phyloP scores from a whole-genome alignment of 2,888 invertebrate species.

The Rhimphoctona megacephalus region DNA sequence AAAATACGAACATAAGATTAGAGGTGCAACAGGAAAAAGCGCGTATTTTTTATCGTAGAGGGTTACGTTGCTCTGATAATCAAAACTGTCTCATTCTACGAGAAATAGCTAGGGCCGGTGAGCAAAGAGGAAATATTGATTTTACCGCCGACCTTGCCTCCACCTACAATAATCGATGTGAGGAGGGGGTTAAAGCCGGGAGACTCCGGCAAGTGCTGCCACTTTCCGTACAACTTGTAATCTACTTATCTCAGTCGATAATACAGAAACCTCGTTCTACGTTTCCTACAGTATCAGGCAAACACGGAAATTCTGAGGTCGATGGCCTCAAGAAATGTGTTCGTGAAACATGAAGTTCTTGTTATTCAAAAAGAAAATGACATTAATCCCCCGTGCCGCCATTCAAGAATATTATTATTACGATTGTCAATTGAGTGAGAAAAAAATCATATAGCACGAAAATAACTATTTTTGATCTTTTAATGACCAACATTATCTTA shows the following conservation, averaged over 20 bases:
- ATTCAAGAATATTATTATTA: neutral
- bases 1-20: neutral
- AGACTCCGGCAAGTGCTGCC: slow-evolving; percentile 76
- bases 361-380: neutral
- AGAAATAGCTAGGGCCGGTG: slow-evolving; percentile 72
- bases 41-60: slow-evolving; percentile 26
- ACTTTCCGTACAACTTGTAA: slow-evolving; percentile 44
- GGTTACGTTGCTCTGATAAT: slow-evolving; percentile 48
- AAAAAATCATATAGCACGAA: neutral
- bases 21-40: slow-evolving; percentile 3
- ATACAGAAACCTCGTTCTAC: neutral
- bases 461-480: neutral
- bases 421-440: neutral
- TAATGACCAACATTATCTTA: slow-evolving; percentile 20
- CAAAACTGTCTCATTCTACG: slow-evolving; percentile 52
- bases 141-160: slow-evolving; percentile 82
- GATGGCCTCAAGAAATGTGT: neutral
- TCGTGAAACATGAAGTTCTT: neutral
- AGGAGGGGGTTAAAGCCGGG: neutral
- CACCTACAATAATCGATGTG: slow-evolving; percentile 83
- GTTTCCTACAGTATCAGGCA: neutral
- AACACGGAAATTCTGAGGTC: neutral
- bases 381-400: neutral
- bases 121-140: slow-evolving; percentile 79
- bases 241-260: slow-evolving; percentile 49